Base-by-base conservation (phyloP, 1,140 invertebrate species). In the Lasioglossum baleicum region DNA sequence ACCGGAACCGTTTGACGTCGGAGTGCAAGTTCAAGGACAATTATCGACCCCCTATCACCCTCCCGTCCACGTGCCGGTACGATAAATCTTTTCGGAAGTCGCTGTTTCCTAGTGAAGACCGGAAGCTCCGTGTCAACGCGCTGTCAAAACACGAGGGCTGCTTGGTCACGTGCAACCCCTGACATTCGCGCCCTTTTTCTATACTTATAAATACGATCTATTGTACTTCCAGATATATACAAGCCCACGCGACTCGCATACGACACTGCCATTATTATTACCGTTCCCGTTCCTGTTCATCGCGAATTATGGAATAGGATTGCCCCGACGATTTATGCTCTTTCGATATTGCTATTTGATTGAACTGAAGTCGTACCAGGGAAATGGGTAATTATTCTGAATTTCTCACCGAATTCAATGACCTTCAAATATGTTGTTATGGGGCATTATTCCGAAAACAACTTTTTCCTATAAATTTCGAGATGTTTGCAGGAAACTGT, bases 81-180 rank as follows among this genome's bases (percentile, higher is more conserved):
- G 84, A 86, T 86, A 86, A 86, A 86, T 86, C 84, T 86, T 72
- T 85, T 86, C 84, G 83, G 84, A 86, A 86, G 80, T 85, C 69
- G 83, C 69, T 67, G 75, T 72, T 86, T 85, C 83, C 80, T 80
- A 42, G 44, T 67, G 53, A 26, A 76, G 69, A 48, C 83, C 87
- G 90, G 92, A 92, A 91, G 88, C 87, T 83, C 87, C 88, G 88
- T 85, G 87, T 89, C 87, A 87, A 78, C 86, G 83, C 83, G 76
- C 89, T 92, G 91, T 92, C 91, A 92, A 92, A 92, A 92, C 91
- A 92, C 82, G 68, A 80, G 88, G 87, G 88, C 87, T 81, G 60
- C 76, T 72, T 22, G 65, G 87, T 76, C 88, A 87, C 88, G 88
- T 89, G 90, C 85, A 77, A 85, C 81, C 88, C 87, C 82, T 83